phyloP scores from a whole-genome alignment of 2,797 vertebrate species.

The Triplophysa bombifrons region DNA sequence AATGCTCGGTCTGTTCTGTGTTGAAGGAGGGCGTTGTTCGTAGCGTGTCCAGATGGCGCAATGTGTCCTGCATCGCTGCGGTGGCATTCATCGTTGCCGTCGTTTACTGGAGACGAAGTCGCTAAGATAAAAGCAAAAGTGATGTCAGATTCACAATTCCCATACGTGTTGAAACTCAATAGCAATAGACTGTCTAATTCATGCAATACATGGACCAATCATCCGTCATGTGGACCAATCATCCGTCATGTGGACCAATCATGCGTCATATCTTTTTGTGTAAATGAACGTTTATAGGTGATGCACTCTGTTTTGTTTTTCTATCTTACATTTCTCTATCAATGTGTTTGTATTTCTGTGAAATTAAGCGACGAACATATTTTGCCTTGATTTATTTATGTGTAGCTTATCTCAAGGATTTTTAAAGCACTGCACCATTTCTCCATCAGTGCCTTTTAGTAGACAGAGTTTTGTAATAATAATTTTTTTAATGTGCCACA shows the following conservation, averaged over 20 bases:
- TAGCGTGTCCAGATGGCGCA: slow-evolving; percentile 70
- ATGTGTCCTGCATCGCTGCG: slow-evolving; percentile 66
- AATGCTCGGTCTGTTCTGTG: slow-evolving; percentile 16
- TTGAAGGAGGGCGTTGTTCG: slow-evolving; percentile 69
- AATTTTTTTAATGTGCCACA: slow-evolving; percentile 41
- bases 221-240: background rate
- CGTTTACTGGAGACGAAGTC: slow-evolving; percentile 73
- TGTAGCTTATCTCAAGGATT: slow-evolving; percentile 18
- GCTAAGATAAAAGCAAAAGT: slow-evolving; percentile 55
- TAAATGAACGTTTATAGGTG: background rate
- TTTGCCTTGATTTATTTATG: slow-evolving; percentile 52
- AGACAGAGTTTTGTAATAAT: slow-evolving; percentile 10
- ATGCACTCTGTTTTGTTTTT: background rate
- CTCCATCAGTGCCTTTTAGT: slow-evolving; percentile 41
- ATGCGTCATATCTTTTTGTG: background rate
- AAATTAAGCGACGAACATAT: background rate
- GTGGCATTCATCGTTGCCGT: slow-evolving; percentile 65
- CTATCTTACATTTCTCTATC: background rate
- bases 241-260: background rate
- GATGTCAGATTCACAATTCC: slow-evolving; percentile 21
- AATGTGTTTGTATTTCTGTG: slow-evolving; percentile 30
- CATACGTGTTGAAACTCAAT: slow-evolving; percentile 28
- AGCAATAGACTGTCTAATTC: slow-evolving; percentile 41
- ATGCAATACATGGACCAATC: background rate
- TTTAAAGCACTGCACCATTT: slow-evolving; percentile 10